Evolutionary conservation across 2,113 vertebrate species (phyloP), one percentile per base, ranked within the genome.

Genomic region (Protobothrops flavoviridis): DNA sequence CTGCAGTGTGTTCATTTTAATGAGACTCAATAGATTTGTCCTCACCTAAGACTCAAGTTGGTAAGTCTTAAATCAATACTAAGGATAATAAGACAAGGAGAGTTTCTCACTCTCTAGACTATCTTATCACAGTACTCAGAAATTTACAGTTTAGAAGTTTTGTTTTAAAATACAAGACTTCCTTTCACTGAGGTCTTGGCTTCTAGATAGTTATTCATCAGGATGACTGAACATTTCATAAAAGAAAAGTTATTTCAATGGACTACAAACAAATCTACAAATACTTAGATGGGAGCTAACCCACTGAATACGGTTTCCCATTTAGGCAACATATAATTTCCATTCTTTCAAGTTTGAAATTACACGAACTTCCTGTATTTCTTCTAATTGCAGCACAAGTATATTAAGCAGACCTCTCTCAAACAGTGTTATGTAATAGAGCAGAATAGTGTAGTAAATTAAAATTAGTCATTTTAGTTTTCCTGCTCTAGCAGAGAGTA

Each of bases 11-110:
- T 94, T 95, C 87, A 89, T 92, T 94, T 96, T 97, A 97, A 96
- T 97, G 94, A 96, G 89, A 95, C 93, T 96, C 96, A 92, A 97
- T 96, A 97, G 97, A 94, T 96, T 95, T 95, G 96, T 96, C 95
- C 95, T 96, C 94, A 96, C 93, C 93, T 92, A 95, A 94, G 94
- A 96, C 97, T 97, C 95, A 95, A 96, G 95, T 96, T 96, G 95
- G 95, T 96, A 90, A 96, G 90, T 90, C 91, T 96, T 96, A 96
- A 96, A 95, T 97, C 96, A 97, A 97, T 97, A 96, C 93, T 61
- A 85, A 64, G 88, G 94, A 95, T 97, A 96, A 97, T 96, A 97
- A 96, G 95, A 95, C 94, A 96, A 96, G 93, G 95, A 89, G 85
- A 97, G 61, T 95, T 94, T 95, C 92, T 96, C 89, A 93, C 94